Evolutionary conservation across 1,140 invertebrate species (phyloP).

Genomic region (Leptinotarsa undecemlineata): DNA sequence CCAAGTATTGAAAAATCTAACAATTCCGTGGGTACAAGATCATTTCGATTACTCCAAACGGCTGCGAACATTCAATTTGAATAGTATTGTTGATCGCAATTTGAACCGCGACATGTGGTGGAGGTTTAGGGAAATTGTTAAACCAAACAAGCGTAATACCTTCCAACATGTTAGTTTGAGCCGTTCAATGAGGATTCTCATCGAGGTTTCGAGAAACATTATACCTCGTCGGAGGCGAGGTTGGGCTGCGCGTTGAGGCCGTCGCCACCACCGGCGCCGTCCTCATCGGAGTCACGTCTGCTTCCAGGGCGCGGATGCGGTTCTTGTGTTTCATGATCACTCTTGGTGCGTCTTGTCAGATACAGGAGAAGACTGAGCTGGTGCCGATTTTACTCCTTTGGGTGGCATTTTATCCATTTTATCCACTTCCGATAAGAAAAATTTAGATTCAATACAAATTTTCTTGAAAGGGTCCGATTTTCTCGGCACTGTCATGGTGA

Average conservation of each 20-base stretch:
- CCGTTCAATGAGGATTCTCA: constrained; percentile 1
- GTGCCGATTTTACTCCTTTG: constrained; percentile 52
- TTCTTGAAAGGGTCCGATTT: constrained; percentile 99
- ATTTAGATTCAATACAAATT: constrained; percentile 79
- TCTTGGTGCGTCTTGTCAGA: constrained; percentile 76
- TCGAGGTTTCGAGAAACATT: constrained; percentile 17
- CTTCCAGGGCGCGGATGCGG: constrained; percentile 76
- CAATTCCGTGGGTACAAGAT: no score
- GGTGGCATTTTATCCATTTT: constrained; percentile 65
- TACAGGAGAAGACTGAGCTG: constrained; percentile 38
- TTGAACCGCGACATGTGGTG: no score
- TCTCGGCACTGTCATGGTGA: constrained; percentile 97
- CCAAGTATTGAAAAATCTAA: no score
- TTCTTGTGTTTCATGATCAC: constrained; percentile 93
- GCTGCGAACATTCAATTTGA: no score
- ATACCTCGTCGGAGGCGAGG: constrained; percentile 49
- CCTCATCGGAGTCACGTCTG: constrained; percentile 54
- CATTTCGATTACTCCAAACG: no score
- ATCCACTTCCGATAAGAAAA: constrained; percentile 63
- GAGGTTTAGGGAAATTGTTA: no score
- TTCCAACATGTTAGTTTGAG: constrained; percentile 33
- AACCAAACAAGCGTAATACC: no score
- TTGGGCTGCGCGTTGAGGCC: constrained; percentile 44
- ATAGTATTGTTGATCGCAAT: no score
- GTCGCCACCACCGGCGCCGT: constrained; percentile 45